phyloP scores from a whole-genome alignment of 2,797 vertebrate species.

The Serranus cabrilla region DNA sequence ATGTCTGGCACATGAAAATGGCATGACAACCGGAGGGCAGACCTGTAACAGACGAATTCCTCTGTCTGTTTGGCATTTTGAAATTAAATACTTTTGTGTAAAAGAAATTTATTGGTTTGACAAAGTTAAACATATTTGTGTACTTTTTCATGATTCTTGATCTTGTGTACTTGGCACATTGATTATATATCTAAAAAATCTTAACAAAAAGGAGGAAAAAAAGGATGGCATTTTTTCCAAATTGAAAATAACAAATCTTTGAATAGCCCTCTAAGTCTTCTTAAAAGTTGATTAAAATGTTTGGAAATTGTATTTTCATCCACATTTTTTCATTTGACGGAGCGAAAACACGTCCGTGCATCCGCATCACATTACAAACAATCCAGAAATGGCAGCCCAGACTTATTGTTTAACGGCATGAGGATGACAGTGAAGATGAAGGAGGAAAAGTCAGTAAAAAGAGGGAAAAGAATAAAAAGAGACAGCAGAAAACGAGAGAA shows the following conservation, averaged over 20 bases:
- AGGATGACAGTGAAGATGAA: slow-evolving; percentile 61
- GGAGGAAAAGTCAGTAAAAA: slow-evolving; percentile 63
- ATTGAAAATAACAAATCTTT: not conserved
- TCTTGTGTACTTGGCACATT: not conserved
- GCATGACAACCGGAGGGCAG: slow-evolving; percentile 49
- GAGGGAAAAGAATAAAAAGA: slow-evolving; percentile 61
- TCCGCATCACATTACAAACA: slow-evolving; percentile 67
- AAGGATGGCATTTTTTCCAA: fast-evolving
- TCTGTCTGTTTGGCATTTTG: slow-evolving; percentile 1
- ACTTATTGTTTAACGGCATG: slow-evolving; percentile 56
- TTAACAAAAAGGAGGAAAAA: not conserved
- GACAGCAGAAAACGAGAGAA: slow-evolving; percentile 65
- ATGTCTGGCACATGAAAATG: slow-evolving; percentile 67
- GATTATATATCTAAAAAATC: not conserved
- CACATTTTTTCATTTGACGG: slow-evolving; percentile 11
- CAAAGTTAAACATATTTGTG: not conserved
- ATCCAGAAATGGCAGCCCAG: slow-evolving; percentile 53
- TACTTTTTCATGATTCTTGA: not conserved
- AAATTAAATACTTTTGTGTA: not conserved
- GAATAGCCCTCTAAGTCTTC: not conserved
- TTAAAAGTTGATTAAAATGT: not conserved
- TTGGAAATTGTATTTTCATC: not conserved
- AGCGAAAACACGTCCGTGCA: slow-evolving; percentile 21
- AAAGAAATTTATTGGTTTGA: not conserved
- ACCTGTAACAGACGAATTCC: slow-evolving; percentile 41